Percentiles rank a stretch among this genome's conserved stretches.
Evolutionary conservation across 2,797 vertebrate genomes (phyloP).

Genomic region (Neosilurus mollespiculum): DNA sequence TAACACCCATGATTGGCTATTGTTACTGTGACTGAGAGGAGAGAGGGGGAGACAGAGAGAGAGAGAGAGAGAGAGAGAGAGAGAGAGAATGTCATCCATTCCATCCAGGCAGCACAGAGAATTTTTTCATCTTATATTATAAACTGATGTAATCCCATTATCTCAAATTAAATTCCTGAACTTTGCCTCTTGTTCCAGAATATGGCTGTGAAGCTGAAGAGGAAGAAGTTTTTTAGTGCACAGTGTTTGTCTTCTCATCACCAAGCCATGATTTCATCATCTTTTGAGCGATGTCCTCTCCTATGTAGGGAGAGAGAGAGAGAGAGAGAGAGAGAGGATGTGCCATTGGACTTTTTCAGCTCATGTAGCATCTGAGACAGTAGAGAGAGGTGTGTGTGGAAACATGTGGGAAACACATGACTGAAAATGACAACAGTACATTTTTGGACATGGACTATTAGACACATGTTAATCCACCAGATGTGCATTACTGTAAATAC

Average conservation of each 20-base stretch:
- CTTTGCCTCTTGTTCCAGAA: conserved; percentile 44
- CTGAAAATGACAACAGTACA: not conserved
- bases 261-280: conserved; percentile 20
- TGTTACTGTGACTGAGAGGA: not conserved
- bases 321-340: not conserved
- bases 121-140: conserved; percentile 2
- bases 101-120: not conserved
- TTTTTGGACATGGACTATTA: conserved; percentile 19
- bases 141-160: conserved; percentile 17
- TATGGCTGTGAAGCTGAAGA: conserved; percentile 59
- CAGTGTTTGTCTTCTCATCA: not conserved
- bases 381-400: not conserved
- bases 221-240: conserved; percentile 53
- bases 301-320: not conserved
- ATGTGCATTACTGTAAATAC: conserved; percentile 16
- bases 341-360: not conserved
- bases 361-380: conserved; percentile 16
- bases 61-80: no score
- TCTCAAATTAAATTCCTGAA: conserved; percentile 15
- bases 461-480: conserved; percentile 25
- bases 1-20: not conserved
- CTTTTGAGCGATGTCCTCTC: not conserved
- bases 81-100: not conserved
- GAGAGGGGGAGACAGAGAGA: no score
- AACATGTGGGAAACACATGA: conserved; percentile 6